These are phyloP conservation scores for Parazoanthus swiftii DNA, from an alignment of 92 coral and sea anemone genomes.

Conservation along the genomic window DNA sequence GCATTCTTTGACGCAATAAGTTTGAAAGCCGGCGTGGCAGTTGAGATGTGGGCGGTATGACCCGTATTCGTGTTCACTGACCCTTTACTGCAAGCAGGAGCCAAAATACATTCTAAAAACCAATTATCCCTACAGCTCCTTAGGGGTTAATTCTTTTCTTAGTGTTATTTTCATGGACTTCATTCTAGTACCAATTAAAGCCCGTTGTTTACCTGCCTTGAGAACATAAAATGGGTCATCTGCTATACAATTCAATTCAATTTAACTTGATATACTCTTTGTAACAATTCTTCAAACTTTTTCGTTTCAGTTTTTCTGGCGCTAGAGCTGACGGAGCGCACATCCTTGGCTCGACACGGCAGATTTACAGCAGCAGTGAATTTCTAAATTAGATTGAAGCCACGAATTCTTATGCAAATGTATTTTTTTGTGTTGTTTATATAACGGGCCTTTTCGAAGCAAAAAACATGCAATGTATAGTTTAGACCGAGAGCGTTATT, in stretches of 20 bases:
- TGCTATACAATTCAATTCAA: constrained; percentile 83
- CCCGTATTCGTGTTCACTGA: constrained; percentile 47
- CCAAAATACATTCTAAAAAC: constrained; percentile 65
- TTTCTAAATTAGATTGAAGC: constrained; percentile 40
- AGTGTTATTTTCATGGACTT: constrained; percentile 88
- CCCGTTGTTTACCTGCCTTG: constrained; percentile 85
- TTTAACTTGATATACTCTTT: constrained; percentile 66
- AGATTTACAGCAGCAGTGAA: constrained; percentile 18
- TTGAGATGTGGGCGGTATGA: constrained; percentile 42
- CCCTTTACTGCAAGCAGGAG: constrained; percentile 47
- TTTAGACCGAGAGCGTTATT: neutral
- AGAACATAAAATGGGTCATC: constrained; percentile 95
- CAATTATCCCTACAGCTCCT: constrained; percentile 73
- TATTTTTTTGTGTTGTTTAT: constrained; percentile 50
- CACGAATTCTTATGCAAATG: constrained; percentile 79
- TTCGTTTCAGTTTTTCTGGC: constrained; percentile 48
- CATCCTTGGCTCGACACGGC: constrained; percentile 21
- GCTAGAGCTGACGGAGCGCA: constrained; percentile 29
- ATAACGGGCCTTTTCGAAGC: constrained; percentile 23
- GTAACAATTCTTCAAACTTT: constrained; percentile 58
- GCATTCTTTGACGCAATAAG: constrained; percentile 25
- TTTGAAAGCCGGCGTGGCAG: constrained; percentile 40
- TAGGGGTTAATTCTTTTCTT: constrained; percentile 76
- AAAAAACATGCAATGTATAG: constrained; percentile 32
- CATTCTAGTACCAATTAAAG: constrained; percentile 85